Percentiles rank a stretch among this genome's conserved stretches.
Conservation (phyloP, 2,888 invertebrate species). For the Cantharis rustica region DNA sequence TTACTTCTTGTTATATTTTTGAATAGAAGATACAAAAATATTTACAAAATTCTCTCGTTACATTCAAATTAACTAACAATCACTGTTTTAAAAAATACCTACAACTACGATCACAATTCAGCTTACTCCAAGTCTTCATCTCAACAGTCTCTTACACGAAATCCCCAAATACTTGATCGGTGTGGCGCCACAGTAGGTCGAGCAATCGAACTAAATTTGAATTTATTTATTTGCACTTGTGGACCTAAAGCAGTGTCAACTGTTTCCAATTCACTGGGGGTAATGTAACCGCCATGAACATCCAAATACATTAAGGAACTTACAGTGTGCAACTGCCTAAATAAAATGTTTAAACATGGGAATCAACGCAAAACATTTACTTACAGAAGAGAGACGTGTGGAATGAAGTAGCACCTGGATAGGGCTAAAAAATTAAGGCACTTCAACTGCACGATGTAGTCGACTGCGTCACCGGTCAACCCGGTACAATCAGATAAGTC, state of each 20-base stretch:
- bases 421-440: constrained; percentile 77
- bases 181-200: constrained; percentile 87
- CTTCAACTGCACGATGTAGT: constrained; percentile 61
- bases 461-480: constrained; percentile 67
- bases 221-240: constrained; percentile 71
- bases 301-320: constrained; percentile 74
- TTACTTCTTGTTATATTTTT: not conserved
- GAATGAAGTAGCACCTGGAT: constrained; percentile 81
- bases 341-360: not conserved
- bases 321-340: constrained; percentile 61
- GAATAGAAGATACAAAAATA: not conserved
- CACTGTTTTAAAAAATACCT: not conserved
- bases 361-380: constrained; percentile 44
- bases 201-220: constrained; percentile 83
- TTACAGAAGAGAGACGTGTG: constrained; percentile 72
- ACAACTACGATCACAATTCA: not conserved
- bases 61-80: not conserved
- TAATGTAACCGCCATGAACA: constrained; percentile 82
- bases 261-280: constrained; percentile 58
- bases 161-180: constrained; percentile 89
- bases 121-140: not conserved
- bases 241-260: constrained; percentile 62
- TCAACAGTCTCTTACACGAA: constrained; percentile 75
- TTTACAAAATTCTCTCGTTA: not conserved
- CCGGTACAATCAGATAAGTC: constrained; percentile 87